Evolutionary conservation across 2,113 vertebrate species (phyloP), one percentile per base, ranked within the genome.

Genomic region (Vanacampus margaritifer): DNA sequence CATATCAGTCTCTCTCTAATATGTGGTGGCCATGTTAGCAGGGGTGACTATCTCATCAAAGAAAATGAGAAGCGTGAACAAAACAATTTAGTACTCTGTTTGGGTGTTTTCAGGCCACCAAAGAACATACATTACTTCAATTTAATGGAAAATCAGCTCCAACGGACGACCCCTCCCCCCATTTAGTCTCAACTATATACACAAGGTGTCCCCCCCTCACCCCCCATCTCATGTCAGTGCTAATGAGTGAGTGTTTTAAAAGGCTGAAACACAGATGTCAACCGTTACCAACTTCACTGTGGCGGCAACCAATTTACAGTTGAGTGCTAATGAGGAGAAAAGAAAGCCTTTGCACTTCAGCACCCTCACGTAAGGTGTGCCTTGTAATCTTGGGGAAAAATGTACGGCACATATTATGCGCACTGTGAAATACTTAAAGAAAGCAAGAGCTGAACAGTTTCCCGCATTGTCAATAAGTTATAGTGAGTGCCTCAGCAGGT

Each of bases 401-500:
- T 62, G 71, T 53, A 66, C n/a, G 14, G 43, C 13, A 36, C 58
- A 39, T 6, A 26, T 24, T 53, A 53, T n/a, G n/a, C 3, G 26
- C 69, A 43, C 28, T n/a, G n/a, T 12, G 8, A 36, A 35, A 60
- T 39, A 23, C 57, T 36, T 59, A 9, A 11, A 64, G 50, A 64
- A 45, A 62, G 57, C 62, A 53, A 7, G 21, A 28, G 24, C 65
- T 21, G n/a, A 61, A 48, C 36, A 9, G 21, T 32, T 41, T 48
- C 32, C 37, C 35, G 50, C 62, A 12, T 24, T n/a, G 43, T 50
- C 50, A 73, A 54, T 57, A 54, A 23, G 60, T 64, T 64, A 37
- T 67, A n/a, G 50, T 28, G 19, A 62, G 24, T 48, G 19, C 41
- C 28, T 63, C 61, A 58, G 62, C 53, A 45, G 70, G 64, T 63